phyloP scores from a whole-genome alignment of 2,888 invertebrate genomes.

The Melipona bicolor region DNA sequence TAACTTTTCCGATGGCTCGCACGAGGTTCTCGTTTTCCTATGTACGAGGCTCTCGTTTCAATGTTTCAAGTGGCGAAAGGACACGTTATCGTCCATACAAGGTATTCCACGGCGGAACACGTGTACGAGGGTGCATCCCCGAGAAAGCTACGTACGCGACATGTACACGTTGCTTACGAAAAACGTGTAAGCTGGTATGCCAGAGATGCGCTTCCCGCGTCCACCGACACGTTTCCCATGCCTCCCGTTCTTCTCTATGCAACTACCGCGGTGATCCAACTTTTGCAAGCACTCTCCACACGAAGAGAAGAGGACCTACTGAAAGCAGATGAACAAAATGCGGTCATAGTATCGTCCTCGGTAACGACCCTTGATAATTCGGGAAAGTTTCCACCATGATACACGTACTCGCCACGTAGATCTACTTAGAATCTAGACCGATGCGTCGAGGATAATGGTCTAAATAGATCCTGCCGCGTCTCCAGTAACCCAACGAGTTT shows the following conservation, averaged over 20 bases:
- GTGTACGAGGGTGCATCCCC: conserved; percentile 46
- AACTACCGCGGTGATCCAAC: background rate
- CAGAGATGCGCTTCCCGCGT: conserved; percentile 9
- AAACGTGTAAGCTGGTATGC: conserved; percentile 25
- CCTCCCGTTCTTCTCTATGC: background rate
- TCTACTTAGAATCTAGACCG: background rate
- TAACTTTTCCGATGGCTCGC: conserved; percentile 1
- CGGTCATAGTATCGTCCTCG: background rate
- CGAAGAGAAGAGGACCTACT: background rate
- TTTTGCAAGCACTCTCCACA: background rate
- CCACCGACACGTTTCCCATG: conserved; percentile 8
- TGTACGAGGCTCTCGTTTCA: background rate
- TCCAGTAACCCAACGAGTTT: conserved; percentile 43
- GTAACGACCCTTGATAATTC: conserved; percentile 7
- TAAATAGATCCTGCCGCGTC: conserved; percentile 15
- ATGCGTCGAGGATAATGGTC: conserved; percentile 23
- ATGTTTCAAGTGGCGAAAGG: conserved; percentile 24
- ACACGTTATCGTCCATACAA: conserved; percentile 43
- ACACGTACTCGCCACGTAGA: no score
- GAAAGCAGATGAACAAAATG: background rate
- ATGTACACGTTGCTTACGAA: conserved; percentile 5
- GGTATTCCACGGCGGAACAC: conserved; percentile 30
- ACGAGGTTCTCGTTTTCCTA: background rate
- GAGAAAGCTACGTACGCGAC: background rate
- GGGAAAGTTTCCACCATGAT: background rate